Evolutionary conservation across 2,888 invertebrate genomes (phyloP), one percentile per base, ranked within the genome.

Genomic region (Cecidostiba fungosa): DNA sequence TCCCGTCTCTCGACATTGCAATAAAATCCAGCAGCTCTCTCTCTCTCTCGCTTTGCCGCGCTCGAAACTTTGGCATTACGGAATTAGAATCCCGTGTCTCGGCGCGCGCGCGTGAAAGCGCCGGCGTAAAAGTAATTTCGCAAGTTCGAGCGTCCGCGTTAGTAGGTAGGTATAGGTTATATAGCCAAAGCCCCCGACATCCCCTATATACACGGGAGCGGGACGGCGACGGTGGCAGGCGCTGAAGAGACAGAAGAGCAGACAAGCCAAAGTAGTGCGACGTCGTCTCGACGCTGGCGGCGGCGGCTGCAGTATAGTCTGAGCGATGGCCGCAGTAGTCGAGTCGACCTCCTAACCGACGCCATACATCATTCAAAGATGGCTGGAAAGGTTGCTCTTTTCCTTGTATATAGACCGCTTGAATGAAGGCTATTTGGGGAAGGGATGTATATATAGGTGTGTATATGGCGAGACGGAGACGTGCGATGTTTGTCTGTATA

Each of bases 281-380:
- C 87, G 88, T 88, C 89, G 90, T 87, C 89, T 88, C 88, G 89
- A 89, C 89, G 89, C 89, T 87, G 90, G 89, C 90, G 90, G 90
- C 89, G 88, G 26, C 26, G 23, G 26, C 26, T 29, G 32, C 54
- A n/a, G 54, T 59, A 59, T n/a, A 59, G 70, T 36, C 36, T 70
- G 94, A 94, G 94, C 94, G 94, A 94, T 94, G 94, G 94, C 94
- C 94, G 94, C 94, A 93, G 93, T 93, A 59, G 54, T 54, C 54
- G n/a, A n/a, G 94, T 92, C 94, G 94, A 94, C 94, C 94, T 94
- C 93, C 94, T 94, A 94, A 94, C 94, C 94, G 94, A 93, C 94
- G 94, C 94, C 94, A 94, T 94, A 94, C 94, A 94, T 94, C 94
- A 94, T 94, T 94, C 94, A 94, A 93, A 93, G 93, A 94, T 93